Conservation (phyloP, 2,888 invertebrate genomes). For the Cinara cedri region DNA sequence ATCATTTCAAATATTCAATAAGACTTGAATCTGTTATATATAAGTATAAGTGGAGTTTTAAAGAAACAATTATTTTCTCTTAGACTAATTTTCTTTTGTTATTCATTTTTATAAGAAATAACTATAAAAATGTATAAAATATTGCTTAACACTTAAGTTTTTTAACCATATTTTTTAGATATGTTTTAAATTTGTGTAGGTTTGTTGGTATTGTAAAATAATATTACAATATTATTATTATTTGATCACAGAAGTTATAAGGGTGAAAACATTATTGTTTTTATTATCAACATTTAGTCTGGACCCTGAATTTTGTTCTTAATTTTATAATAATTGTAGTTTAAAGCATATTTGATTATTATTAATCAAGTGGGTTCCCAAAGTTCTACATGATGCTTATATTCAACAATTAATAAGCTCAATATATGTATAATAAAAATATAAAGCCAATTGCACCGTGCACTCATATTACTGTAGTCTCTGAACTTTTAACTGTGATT, state of each 20-base stretch:
- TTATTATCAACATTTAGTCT: background rate
- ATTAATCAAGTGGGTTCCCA: background rate
- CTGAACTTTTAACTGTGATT: constrained; percentile 61
- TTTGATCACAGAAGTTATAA: constrained; percentile 36
- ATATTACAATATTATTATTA: constrained; percentile 6
- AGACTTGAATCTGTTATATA: background rate
- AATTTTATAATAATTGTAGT: background rate
- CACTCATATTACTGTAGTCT: constrained; percentile 20
- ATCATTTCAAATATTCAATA: background rate
- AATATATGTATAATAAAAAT: background rate
- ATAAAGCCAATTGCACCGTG: background rate
- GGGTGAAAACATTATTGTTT: constrained; percentile 2
- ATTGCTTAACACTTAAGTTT: constrained; percentile 12
- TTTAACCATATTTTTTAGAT: constrained; percentile 13
- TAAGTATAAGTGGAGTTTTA: background rate
- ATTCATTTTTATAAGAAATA: background rate
- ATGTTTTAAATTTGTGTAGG: constrained; percentile 1
- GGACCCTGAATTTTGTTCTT: constrained; percentile 40
- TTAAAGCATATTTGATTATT: constrained; percentile 15
- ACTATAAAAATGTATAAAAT: constrained; percentile 2
- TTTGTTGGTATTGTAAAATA: background rate
- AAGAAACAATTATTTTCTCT: background rate
- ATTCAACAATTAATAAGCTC: background rate
- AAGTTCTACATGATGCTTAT: background rate
- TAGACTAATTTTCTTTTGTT: background rate